Evolutionary conservation across 2,113 vertebrate species (phyloP).

Genomic region (Actenoides lindsayi): DNA sequence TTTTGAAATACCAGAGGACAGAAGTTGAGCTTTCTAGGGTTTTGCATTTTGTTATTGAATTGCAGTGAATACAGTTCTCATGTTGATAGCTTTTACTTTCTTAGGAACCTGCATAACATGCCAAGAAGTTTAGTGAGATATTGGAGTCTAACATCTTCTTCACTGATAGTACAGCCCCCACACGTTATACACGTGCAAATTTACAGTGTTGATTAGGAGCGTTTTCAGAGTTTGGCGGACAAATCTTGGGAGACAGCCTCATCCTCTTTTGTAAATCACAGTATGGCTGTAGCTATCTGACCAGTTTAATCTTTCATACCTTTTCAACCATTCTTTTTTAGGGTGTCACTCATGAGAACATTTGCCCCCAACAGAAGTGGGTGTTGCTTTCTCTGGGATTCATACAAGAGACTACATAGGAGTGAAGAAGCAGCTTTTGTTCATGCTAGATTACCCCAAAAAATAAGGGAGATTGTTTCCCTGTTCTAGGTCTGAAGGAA

Average conservation of each 20-base stretch:
- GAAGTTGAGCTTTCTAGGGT: background rate
- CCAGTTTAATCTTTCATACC: background rate
- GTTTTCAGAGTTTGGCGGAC: background rate
- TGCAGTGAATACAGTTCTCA: background rate
- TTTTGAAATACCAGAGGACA: background rate
- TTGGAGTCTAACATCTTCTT: background rate
- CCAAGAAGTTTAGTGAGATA: background rate
- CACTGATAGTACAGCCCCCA: background rate
- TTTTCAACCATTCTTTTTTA: background rate
- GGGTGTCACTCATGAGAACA: background rate
- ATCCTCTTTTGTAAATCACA: background rate
- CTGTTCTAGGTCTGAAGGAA: background rate
- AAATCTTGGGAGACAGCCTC: background rate
- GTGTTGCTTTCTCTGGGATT: slow-evolving; percentile 17
- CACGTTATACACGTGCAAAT: background rate
- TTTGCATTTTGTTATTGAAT: background rate
- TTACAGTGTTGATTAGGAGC: background rate
- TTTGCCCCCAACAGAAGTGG: background rate
- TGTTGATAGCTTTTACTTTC: background rate
- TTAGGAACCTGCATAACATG: background rate
- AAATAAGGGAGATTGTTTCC: background rate
- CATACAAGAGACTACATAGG: background rate
- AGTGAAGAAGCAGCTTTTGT: background rate
- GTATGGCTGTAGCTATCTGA: background rate
- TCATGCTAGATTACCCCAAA: background rate